Evolutionary conservation across 1,140 invertebrate genomes (phyloP), one percentile per base, ranked within the genome.

Genomic region (Temnothorax longispinosus): DNA sequence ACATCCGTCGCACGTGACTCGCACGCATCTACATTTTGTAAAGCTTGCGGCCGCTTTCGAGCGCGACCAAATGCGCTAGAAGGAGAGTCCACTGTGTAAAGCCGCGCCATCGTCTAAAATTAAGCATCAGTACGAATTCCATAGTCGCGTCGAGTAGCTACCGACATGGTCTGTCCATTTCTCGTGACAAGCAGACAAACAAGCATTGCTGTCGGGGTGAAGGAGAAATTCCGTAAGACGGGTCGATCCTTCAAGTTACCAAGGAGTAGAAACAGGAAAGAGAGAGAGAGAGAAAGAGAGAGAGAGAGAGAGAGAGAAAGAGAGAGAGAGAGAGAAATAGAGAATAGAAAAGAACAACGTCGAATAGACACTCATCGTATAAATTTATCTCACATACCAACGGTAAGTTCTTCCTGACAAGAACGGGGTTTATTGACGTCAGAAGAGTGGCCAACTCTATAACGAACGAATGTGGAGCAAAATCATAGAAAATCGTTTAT

Each of bases 181-280:
- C 82, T 82, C 84, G 32, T 64, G 88, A 89, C 88, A 89, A 89
- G 76, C 76, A 85, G 62, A 87, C 88, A 89, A 90, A 90, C 89
- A 90, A 90, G 89, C 84, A 81, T 76, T 69, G 76, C 47, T 76
- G 75, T 76, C 47, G 60, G 69, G 41, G 56, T 69, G 80, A 71
- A 81, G 72, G 50, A 80, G 81, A 88, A 88, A 90, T 90, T 87
- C 88, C 44, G 81, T 64, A 89, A 87, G 85, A 90, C 85, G 65
- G 88, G 52, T 87, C 75, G 76, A 87, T 86, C 87, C 75, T 76
- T 89, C 87, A 62, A 67, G 69, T 89, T 74, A 72, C 52, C n/a
- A n/a, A 58, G 84, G 67, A 62, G 56, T 7, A 10, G 58, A 71
- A 76, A 50, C 27, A 18, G 13, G 65, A 41, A 15, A 2, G 7